phyloP scores from a whole-genome alignment of 2,797 vertebrate species.

The Anableps anableps region DNA sequence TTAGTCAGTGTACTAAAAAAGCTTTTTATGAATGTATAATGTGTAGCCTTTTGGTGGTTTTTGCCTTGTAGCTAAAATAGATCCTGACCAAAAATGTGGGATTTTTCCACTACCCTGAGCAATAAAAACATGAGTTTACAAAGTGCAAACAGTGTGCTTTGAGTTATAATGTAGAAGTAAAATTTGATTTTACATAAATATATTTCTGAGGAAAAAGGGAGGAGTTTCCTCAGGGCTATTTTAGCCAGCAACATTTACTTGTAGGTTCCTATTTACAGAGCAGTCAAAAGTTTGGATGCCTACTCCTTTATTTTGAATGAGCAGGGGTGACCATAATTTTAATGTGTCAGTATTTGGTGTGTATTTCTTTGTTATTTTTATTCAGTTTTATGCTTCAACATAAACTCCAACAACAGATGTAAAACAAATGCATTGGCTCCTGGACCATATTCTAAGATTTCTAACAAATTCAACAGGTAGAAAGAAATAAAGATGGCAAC shows the following conservation, averaged over 20 bases:
- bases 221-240: conserved; percentile 12
- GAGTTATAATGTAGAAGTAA: conserved; percentile 47
- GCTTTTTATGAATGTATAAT: not conserved
- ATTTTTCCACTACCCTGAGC: conserved; percentile 33
- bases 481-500: not conserved
- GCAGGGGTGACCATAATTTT: not conserved
- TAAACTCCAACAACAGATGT: not conserved
- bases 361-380: not conserved
- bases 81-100: conserved; percentile 43
- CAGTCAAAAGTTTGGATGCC: not conserved
- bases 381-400: not conserved
- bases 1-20: not conserved
- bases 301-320: not conserved
- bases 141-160: conserved; percentile 52
- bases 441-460: not conserved
- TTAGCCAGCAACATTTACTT: conserved; percentile 5
- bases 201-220: conserved; percentile 25
- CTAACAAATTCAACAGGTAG: not conserved
- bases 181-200: conserved; percentile 45
- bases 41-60: not conserved
- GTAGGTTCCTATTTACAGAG: conserved; percentile 12
- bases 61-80: conserved; percentile 56
- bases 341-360: not conserved
- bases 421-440: not conserved
- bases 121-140: conserved; percentile 23